phyloP scores from a whole-genome alignment of 2,888 invertebrate genomes.

The Byasa hedistus region DNA sequence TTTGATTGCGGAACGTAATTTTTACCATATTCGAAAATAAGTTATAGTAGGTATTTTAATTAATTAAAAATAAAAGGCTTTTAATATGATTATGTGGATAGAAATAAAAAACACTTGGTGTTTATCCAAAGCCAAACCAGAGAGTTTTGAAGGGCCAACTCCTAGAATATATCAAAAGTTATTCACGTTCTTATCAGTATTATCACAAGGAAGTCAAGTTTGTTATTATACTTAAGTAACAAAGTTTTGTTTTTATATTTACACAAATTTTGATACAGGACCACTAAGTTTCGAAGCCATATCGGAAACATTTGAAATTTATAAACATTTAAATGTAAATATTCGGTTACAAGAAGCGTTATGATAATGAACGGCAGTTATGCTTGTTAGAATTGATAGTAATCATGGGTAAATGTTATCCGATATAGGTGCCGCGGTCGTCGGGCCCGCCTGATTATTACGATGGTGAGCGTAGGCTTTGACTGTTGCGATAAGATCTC shows the following conservation, averaged over 20 bases:
- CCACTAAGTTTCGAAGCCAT: not conserved
- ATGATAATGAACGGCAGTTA: conserved; percentile 17
- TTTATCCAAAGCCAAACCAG: too few species aligned
- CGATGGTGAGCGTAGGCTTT: conserved; percentile 66
- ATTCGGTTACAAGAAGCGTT: conserved; percentile 16
- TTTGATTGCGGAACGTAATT: not conserved
- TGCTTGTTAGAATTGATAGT: conserved; percentile 14
- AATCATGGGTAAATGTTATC: conserved; percentile 25
- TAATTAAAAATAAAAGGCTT: too few species aligned
- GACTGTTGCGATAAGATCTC: conserved; percentile 64
- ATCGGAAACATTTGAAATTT: not conserved
- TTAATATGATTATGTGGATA: too few species aligned
- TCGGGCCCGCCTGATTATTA: conserved; percentile 45
- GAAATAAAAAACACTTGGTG: too few species aligned
- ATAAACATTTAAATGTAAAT: conserved; percentile 9
- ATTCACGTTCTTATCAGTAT: too few species aligned
- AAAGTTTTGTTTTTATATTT: not conserved
- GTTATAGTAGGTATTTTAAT: too few species aligned
- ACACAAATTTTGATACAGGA: not conserved
- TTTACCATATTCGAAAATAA: too few species aligned
- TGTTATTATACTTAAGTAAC: too few species aligned
- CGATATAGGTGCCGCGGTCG: conserved; percentile 52
- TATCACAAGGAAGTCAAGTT: too few species aligned
- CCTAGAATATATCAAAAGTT: too few species aligned
- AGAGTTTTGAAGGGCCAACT: too few species aligned